A percentile compares a stretch with the other conserved stretches of the same genome.
Conservation (phyloP, 64 coral and sea anemone genomes). For the Pocillopora damicornis region DNA sequence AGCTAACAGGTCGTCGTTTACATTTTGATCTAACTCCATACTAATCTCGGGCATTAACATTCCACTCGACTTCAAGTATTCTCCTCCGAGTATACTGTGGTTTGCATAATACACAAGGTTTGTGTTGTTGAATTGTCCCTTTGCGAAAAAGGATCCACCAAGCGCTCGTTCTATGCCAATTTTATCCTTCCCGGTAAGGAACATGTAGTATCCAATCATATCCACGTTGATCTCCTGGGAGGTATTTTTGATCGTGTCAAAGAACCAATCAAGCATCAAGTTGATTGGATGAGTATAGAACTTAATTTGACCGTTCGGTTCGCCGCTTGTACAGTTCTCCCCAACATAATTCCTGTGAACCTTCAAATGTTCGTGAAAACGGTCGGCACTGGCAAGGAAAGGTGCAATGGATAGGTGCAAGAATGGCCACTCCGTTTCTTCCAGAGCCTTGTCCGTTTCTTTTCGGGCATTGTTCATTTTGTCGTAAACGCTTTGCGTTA, state of each 20-base stretch:
- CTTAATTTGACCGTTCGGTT: not conserved
- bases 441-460: not conserved
- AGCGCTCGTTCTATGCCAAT: conserved; percentile 51
- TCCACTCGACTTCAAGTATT: conserved; percentile 24
- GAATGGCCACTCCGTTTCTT: conserved; percentile 12
- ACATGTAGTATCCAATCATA: conserved; percentile 48
- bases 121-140: conserved; percentile 28
- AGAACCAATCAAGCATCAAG: conserved; percentile 32
- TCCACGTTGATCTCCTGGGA: not conserved
- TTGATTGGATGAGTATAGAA: conserved; percentile 49
- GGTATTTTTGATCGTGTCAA: not conserved
- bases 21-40: not conserved
- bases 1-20: not conserved
- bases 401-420: not conserved
- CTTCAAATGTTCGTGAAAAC: not conserved
- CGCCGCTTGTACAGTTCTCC: not conserved
- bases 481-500: not conserved
- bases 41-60: conserved; percentile 51
- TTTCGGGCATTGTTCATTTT: conserved; percentile 1
- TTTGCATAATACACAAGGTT: conserved; percentile 52
- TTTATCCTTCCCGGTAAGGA: conserved; percentile 61
- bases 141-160: conserved; percentile 52
- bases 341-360: not conserved
- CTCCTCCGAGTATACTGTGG: conserved; percentile 35
- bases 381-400: not conserved